Evolutionary conservation across 2,797 vertebrate genomes (phyloP).

Genomic region (Cuculus canorus): DNA sequence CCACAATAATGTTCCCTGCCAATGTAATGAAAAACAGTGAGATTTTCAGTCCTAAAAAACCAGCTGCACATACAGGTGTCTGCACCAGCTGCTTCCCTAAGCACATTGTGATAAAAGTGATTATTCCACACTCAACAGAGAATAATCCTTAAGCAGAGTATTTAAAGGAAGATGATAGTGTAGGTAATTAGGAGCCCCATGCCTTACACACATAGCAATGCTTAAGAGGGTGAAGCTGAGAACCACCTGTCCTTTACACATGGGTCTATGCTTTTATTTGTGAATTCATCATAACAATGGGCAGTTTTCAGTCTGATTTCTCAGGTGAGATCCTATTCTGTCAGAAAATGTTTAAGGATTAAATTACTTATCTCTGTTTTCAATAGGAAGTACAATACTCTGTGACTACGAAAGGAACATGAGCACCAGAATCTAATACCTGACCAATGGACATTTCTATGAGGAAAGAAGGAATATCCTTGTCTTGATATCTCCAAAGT

Average conservation of each 20-base stretch:
- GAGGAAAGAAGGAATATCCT: background rate
- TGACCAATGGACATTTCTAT: background rate
- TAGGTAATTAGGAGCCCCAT: constrained; percentile 35
- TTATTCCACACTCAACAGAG: constrained; percentile 36
- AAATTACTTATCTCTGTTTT: background rate
- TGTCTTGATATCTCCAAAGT: background rate
- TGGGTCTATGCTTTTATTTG: background rate
- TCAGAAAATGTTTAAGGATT: background rate
- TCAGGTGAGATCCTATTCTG: background rate
- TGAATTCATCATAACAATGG: background rate
- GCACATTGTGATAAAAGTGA: constrained; percentile 47
- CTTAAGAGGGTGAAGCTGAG: constrained; percentile 33
- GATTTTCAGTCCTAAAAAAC: constrained; percentile 38
- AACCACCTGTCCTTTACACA: constrained; percentile 29
- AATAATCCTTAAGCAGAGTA: constrained; percentile 33
- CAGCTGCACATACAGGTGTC: constrained; percentile 70
- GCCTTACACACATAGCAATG: background rate
- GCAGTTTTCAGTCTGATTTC: background rate
- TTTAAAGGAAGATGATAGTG: constrained; percentile 46
- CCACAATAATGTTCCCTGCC: background rate
- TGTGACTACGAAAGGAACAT: background rate
- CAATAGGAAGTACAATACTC: background rate
- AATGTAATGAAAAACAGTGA: constrained; percentile 54
- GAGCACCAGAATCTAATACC: background rate
- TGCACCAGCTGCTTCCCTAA: constrained; percentile 67